phyloP scores from a whole-genome alignment of 2,797 vertebrate genomes.

The Eulemur rubriventer region DNA sequence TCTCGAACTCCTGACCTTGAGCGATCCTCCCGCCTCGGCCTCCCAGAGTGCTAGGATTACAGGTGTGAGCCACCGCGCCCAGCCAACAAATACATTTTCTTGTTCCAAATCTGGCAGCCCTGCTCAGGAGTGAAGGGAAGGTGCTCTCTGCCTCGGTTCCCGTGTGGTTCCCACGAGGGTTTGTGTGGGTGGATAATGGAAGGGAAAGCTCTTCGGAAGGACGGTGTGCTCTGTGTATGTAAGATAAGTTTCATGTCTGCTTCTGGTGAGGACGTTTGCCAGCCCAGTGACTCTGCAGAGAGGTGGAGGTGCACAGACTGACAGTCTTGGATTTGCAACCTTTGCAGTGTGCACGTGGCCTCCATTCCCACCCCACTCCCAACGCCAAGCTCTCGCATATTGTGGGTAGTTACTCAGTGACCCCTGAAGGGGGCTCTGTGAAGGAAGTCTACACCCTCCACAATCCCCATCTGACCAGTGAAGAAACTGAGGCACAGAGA shows the following conservation, averaged over 20 bases:
- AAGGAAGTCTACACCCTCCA: not conserved
- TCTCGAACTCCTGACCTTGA: no score
- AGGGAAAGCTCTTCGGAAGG: not conserved
- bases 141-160: not conserved
- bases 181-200: not conserved
- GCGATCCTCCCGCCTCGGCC: no score
- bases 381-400: no score
- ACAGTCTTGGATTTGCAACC: not conserved
- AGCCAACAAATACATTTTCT: not conserved
- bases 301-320: not conserved
- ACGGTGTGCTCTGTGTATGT: rapidly evolving
- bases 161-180: not conserved
- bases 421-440: not conserved
- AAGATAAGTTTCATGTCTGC: not conserved
- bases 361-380: not conserved
- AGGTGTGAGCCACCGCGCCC: no score
- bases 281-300: not conserved
- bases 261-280: not conserved
- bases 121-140: not conserved
- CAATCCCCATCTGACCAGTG: not conserved
- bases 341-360: not conserved
- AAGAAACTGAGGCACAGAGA: not conserved
- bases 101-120: not conserved
- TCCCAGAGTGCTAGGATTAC: no score
- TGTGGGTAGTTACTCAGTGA: not conserved